Evolutionary conservation across 2,113 vertebrate genomes (phyloP).

Genomic region (Ursus arctos): DNA sequence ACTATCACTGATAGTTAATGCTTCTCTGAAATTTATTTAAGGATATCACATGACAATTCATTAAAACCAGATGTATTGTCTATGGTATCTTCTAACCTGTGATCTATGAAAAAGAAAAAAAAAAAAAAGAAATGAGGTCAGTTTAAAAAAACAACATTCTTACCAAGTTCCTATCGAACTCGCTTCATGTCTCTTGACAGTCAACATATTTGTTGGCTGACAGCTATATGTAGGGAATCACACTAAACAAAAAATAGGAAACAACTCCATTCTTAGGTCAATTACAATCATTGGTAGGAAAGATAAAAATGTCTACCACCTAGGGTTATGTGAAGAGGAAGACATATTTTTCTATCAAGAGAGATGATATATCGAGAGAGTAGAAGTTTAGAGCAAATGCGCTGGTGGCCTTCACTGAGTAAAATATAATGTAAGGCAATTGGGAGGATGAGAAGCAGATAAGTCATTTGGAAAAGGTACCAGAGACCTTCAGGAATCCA

Average conservation of each 20-base stretch:
- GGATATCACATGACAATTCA: neutral
- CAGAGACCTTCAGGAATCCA: neutral
- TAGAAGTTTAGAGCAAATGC: neutral
- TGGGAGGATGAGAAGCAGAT: neutral
- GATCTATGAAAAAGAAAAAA: neutral
- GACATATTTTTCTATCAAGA: slow-evolving; percentile 6
- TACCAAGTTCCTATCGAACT: slow-evolving; percentile 18
- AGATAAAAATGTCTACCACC: neutral
- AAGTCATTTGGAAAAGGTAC: neutral
- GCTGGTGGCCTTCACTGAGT: neutral
- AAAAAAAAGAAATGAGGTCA: neutral
- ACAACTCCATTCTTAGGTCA: neutral
- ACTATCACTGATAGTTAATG: neutral
- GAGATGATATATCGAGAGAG: neutral
- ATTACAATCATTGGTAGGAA: neutral
- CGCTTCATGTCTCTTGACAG: neutral
- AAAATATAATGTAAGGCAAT: neutral
- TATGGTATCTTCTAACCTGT: neutral
- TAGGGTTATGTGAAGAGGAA: neutral
- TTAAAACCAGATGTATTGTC: neutral
- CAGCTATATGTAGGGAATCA: neutral
- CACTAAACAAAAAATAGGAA: neutral
- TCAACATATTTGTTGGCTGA: neutral
- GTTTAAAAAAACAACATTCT: neutral
- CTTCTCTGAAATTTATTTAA: slow-evolving; percentile 49